Base-by-base conservation (phyloP, 2,113 vertebrate species). In the Oncorhynchus mykiss region DNA sequence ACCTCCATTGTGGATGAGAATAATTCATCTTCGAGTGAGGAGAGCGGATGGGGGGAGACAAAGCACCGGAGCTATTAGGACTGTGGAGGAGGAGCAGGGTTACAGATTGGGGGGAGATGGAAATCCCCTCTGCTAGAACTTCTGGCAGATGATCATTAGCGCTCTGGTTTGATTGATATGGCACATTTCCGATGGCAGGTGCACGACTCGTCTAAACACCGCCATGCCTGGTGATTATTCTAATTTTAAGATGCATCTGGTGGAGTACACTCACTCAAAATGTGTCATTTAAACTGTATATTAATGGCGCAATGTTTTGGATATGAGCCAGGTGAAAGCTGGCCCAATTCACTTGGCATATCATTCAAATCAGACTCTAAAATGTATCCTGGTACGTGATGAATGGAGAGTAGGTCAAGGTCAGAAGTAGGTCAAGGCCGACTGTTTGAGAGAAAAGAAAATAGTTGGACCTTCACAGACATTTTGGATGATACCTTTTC, bases 171-270 rank as follows among this genome's bases (percentile, higher is more conserved):
- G 90, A 92, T 89, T 89, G 88, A 92, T 90, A 88, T 68, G 80
- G 86, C 82, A 81, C 80, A 86, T 88, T 88, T 85, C 78, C 66
- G 75, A 84, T 90, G 89, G 86, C 89, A 89, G 89, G 88, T 90
- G 88, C 85, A 83, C 75, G 73, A 78, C 76, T 88, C 84, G 76
- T 89, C 83, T 74, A 80, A 67, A 84, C 84, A 87, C 29, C 78
- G 54, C 67, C 39, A 65, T 88, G 84, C 85, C 85, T 24, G 2
- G 76, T 81, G 88, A 90, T 90, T 91, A 88, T 89, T 88, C 84
- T 89, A 75, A 80, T 84, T 86, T 86, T 86, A 87, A 86, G 74
- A 78, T 83, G 85, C 86, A 88, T 88, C 86, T 86, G 82, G 84
- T 87, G 83, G 84, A 12, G 78, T 73, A 72, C 22, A 60, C 74